Conservation (phyloP, 2,113 vertebrate species). For the Salvelinus alpinus region DNA sequence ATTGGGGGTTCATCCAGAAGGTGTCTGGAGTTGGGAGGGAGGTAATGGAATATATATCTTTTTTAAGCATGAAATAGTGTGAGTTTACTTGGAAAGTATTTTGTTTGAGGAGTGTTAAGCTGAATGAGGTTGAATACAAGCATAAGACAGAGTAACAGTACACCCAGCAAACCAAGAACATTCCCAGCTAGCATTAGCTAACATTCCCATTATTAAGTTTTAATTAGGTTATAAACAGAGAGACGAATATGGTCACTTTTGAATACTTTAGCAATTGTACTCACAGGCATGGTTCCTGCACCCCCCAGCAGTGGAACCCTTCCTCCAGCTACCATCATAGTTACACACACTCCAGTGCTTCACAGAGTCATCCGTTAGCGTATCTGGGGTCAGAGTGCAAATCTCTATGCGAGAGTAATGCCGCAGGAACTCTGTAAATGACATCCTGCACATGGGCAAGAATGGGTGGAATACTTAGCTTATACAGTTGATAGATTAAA, state of each 20-base stretch:
- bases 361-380: constrained; percentile 77
- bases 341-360: constrained; percentile 90
- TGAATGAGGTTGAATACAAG: no score
- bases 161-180: no score
- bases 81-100: no score
- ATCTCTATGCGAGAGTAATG: constrained; percentile 92
- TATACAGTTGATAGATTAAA: no score
- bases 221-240: no score
- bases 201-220: no score
- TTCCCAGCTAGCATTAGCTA: no score
- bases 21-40: constrained; percentile 71
- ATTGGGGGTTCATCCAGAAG: constrained; percentile 96
- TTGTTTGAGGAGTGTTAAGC: no score
- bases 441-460: constrained; percentile 81
- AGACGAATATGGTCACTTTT: not conserved
- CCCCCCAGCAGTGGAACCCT: constrained; percentile 89
- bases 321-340: constrained; percentile 87
- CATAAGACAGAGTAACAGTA: no score
- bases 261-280: constrained; percentile 6
- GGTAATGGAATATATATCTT: no score
- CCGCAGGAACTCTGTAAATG: constrained; percentile 83
- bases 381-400: constrained; percentile 92
- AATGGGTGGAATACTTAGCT: not conserved
- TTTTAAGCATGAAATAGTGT: no score
- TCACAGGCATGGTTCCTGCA: constrained; percentile 86